Percentiles rank a stretch among this genome's conserved stretches.
Conservation (phyloP, 1,140 invertebrate genomes). For the Euglossa dilemma region DNA sequence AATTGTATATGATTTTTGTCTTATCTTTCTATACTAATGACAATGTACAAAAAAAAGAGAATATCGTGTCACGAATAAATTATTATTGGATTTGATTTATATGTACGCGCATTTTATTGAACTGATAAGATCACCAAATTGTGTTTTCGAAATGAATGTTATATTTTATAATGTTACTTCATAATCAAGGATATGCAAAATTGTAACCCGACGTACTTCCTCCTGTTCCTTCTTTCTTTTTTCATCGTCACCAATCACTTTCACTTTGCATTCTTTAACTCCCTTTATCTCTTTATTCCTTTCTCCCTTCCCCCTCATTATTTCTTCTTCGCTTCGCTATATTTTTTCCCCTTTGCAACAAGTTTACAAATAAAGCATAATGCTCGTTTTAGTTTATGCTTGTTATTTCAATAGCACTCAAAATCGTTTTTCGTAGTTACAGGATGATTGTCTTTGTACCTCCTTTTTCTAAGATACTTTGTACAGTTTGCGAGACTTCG, state of each 20-base stretch:
- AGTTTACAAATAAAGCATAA: constrained; percentile 19
- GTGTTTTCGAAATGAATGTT: constrained; percentile 8
- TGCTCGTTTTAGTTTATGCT: constrained; percentile 16
- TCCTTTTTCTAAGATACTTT: constrained; percentile 59
- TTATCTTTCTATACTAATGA: constrained; percentile 57
- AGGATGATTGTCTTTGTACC: constrained; percentile 62
- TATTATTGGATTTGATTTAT: constrained; percentile 66
- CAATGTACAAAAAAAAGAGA: constrained; percentile 51
- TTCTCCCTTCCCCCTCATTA: too few species aligned
- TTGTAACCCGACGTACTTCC: constrained; percentile 65
- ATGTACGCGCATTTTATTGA: constrained; percentile 60
- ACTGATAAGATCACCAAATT: constrained; percentile 17
- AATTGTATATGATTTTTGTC: constrained; percentile 57
- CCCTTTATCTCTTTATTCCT: background rate
- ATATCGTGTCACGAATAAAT: constrained; percentile 65
- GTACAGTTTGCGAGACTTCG: constrained; percentile 64
- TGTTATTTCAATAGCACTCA: constrained; percentile 21
- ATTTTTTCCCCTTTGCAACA: background rate
- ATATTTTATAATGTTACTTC: constrained; percentile 24
- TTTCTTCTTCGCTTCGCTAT: constrained; percentile 11
- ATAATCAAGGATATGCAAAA: constrained; percentile 48
- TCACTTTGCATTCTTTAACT: background rate
- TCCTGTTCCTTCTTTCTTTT: constrained; percentile 19
- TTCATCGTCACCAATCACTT: background rate
- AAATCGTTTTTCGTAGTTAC: constrained; percentile 44